Evolutionary conservation across 2,113 vertebrate genomes (phyloP), one percentile per base, ranked within the genome.

Genomic region (Scolopax mira): DNA sequence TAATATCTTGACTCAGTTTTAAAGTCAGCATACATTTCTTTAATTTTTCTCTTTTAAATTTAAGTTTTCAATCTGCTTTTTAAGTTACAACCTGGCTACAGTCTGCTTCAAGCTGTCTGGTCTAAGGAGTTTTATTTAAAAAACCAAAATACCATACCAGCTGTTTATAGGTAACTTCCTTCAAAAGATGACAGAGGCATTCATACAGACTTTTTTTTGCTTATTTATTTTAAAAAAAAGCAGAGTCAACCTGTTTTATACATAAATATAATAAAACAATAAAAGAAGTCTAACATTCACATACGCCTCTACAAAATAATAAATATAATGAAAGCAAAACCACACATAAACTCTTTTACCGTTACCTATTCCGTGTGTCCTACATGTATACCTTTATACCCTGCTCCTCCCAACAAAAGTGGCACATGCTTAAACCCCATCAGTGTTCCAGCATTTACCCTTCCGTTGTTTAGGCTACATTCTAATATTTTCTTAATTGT

Each of bases 171-270:
- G 89, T 80, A 85, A 80, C 88, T 97, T 97, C 95, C 96, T 97
- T 96, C 93, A 98, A 98, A 98, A 98, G 98, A 98, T 98, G 98
- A 98, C 98, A 98, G 96, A 98, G 98, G 96, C 98, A 94, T 97
- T 98, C 88, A 97, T 91, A 97, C 97, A 98, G 91, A 97, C 96
- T 97, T 97, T 98, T 97, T 98, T 97, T 96, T 97, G 95, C 97
- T 98, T 97, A 98, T 98, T 98, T 98, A 98, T 98, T 98, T 97
- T 96, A 94, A 96, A 97, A 97, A 97, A 98, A 98, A 98, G 96
- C 96, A 98, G 95, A 96, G 92, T 98, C 97, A 98, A 98, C 96
- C 97, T 98, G 96, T 85, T 96, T 96, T 96, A 97, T 98, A 98
- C 98, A 98, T 98, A 98, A 98, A 98, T 98, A 98, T 97, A 97